phyloP scores from a whole-genome alignment of 2,113 vertebrate species.

The Crotalus viridis region DNA sequence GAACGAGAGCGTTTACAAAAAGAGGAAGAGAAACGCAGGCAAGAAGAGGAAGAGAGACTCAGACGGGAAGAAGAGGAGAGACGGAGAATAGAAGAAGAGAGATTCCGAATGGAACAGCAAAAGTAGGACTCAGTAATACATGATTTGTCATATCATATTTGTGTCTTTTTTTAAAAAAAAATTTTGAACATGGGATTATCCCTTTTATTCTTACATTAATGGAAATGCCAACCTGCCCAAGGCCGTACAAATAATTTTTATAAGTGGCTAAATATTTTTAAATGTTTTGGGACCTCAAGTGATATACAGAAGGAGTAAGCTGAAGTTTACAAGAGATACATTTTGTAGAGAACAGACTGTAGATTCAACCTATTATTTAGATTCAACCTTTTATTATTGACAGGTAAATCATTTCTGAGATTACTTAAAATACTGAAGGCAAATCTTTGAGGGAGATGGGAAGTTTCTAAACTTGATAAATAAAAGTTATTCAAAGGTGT shows the following conservation, averaged over 20 bases:
- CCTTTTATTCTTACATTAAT: background rate
- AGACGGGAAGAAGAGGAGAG: constrained; percentile 89
- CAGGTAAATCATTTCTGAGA: background rate
- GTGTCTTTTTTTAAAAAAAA: background rate
- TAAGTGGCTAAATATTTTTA: background rate
- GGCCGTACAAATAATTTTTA: background rate
- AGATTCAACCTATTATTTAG: background rate
- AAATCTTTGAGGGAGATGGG: too few relatives aligned
- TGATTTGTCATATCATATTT: background rate
- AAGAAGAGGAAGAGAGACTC: constrained; percentile 85
- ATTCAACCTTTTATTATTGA: background rate
- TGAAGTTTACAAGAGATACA: background rate
- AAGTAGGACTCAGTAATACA: constrained; percentile 76
- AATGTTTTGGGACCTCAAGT: background rate
- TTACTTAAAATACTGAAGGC: background rate
- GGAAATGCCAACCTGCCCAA: background rate
- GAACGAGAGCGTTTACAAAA: constrained; percentile 84
- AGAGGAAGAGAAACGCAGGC: constrained; percentile 84
- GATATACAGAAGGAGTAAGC: background rate
- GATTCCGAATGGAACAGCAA: constrained; percentile 91
- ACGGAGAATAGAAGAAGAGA: constrained; percentile 86
- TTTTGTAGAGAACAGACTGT: background rate
- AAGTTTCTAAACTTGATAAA: background rate
- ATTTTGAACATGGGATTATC: background rate
- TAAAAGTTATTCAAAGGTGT: background rate